Percentiles rank a stretch among this genome's conserved stretches.
Conservation (phyloP, 2,888 invertebrate genomes). For the Resseliella maxima region DNA sequence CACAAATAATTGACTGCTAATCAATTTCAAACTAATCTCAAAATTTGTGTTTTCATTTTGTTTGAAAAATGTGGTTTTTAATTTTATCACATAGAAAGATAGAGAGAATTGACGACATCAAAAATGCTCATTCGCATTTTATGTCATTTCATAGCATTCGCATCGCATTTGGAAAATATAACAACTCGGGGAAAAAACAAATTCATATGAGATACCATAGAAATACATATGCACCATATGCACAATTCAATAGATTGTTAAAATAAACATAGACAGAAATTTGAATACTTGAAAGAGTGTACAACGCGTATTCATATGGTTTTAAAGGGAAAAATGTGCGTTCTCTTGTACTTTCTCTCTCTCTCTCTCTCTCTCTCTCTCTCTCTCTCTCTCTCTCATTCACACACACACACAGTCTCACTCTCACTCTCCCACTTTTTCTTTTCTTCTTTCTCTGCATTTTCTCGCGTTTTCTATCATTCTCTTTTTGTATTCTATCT, state of each 20-base stretch:
- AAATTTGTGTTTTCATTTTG: no score
- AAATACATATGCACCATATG: conserved; percentile 36
- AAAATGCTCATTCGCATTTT: neutral
- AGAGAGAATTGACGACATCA: no score
- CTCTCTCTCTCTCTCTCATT: neutral
- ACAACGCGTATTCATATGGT: neutral
- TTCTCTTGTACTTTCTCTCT: neutral
- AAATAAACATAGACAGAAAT: conserved; percentile 36
- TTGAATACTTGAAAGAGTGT: conserved; percentile 24
- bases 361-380: neutral
- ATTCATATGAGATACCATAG: conserved; percentile 1
- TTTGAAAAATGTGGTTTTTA: no score
- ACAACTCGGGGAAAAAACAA: neutral
- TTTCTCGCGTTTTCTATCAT: no score
- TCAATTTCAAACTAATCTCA: no score
- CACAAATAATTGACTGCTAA: no score
- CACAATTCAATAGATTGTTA: conserved; percentile 18
- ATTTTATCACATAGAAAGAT: no score
- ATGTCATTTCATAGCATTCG: neutral
- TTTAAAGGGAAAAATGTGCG: neutral
- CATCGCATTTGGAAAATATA: neutral
- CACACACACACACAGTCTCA: neutral
- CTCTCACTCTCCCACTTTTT: neutral
- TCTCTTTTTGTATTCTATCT: no score
- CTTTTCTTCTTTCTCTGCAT: no score